A percentile compares a stretch with the other conserved stretches of the same genome.
phyloP scores from a whole-genome alignment of 2,797 vertebrate species.

The Melanotaenia boesemani region DNA sequence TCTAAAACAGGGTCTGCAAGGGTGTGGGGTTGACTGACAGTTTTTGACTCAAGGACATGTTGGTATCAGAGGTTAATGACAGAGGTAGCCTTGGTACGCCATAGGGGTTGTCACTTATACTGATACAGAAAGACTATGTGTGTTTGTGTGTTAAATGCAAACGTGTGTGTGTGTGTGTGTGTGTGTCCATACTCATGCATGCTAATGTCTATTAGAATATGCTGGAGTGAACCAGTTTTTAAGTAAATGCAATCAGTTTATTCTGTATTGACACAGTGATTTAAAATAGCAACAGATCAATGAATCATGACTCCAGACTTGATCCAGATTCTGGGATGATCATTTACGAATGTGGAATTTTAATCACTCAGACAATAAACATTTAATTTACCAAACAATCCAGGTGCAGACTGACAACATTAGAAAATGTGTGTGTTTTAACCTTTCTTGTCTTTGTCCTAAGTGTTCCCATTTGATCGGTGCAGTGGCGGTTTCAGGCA shows the following conservation, averaged over 20 bases:
- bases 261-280: not conserved
- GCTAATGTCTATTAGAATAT: not conserved
- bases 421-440: constrained; percentile 16
- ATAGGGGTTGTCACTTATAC: constrained; percentile 65
- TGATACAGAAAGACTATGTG: constrained; percentile 50
- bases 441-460: constrained; percentile 46
- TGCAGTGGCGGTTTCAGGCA: constrained; percentile 50
- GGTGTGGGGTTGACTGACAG: constrained; percentile 66
- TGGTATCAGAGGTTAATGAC: constrained; percentile 78
- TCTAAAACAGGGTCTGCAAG: constrained; percentile 57
- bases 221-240: not conserved
- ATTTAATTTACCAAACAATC: not conserved
- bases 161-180: constrained; percentile 23
- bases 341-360: not conserved
- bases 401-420: not conserved
- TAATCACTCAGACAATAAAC: not conserved
- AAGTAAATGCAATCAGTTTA: not conserved
- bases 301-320: too few species aligned
- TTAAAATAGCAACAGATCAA: not conserved
- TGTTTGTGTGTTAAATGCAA: constrained; percentile 1
- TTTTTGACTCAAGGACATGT: constrained; percentile 78
- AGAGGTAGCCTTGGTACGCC: constrained; percentile 67
- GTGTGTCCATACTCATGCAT: constrained; percentile 2
- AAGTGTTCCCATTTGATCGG: constrained; percentile 70
- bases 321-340: not conserved